Base-by-base conservation (phyloP, 2,888 invertebrate species). In the Trissoscelio sp. region DNA sequence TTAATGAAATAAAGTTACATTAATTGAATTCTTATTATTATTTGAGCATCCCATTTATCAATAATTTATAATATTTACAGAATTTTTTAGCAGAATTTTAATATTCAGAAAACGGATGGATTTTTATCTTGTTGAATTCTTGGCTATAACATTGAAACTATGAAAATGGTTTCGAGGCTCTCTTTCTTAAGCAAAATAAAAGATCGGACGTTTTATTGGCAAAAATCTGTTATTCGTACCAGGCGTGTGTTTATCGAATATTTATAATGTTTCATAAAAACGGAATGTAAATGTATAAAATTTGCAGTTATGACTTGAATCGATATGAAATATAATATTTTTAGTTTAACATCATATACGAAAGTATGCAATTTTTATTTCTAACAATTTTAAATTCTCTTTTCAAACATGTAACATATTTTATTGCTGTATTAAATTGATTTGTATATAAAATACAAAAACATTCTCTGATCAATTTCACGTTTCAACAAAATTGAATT, bases 181-280 rank as follows among this genome's bases (percentile, higher is more conserved):
- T 24, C 22, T 20, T 42, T 14, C 22, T 39, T 39, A 0, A n/a
- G 39, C 20, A 14, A 58, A 58, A 39, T 24, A 4, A 37, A 12
- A 22, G 58, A 24, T 20, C 28, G 9, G 14, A 12, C 20, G 9
- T 58, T 22, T 39, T 42, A 39, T 58, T 58, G 20, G n/a, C 18
- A 58, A 58, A 58, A 39, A 58, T 58, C 12, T 58, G 22, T 42
- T 39, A 55, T 34, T 55, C 34, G 55, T 34, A 3, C 34, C 14
- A 14, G 7, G 14, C 55, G 34, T 55, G 55, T 18, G 12, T 55
- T 34, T 37, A 37, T 55, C 14, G 34, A 55, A 14, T 55, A 55
- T 55, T 55, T 55, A 37, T 37, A 14, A 31, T 12, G 7, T 31
- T 53, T 16, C 44, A 11, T 16, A 48, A 48, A 48, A 48, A 48